Percentiles rank a stretch among this genome's conserved stretches.
These are phyloP conservation scores for Pitangus sulphuratus DNA, from an alignment of 2,797 vertebrate genomes.

Conservation along the genomic window DNA sequence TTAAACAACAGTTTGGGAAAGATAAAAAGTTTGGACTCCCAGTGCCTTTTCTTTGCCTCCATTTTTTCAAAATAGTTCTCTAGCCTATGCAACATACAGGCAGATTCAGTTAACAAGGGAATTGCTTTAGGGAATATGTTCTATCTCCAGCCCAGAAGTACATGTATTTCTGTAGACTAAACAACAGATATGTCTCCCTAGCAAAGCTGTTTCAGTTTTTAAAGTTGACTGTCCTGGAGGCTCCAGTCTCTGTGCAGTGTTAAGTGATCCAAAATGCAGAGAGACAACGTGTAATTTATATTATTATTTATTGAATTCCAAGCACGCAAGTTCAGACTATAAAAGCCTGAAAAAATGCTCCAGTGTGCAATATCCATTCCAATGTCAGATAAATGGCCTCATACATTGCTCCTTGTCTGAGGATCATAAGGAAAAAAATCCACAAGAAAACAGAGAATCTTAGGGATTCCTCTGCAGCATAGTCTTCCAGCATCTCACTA, in stretches of 20 bases:
- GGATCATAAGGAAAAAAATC: too few species aligned
- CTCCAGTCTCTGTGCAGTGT: not conserved
- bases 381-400: not conserved
- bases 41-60: not conserved
- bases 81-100: not conserved
- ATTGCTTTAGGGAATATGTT: not conserved
- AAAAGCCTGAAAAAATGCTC: slow-evolving; percentile 1
- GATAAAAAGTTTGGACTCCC: not conserved
- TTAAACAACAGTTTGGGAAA: not conserved
- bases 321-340: not conserved
- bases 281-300: not conserved
- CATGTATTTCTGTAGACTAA: slow-evolving; percentile 2
- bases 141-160: not conserved
- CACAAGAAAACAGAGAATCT: not conserved
- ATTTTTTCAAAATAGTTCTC: not conserved
- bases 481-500: not conserved
- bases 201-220: not conserved
- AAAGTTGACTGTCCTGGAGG: not conserved
- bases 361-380: not conserved
- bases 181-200: not conserved
- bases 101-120: not conserved
- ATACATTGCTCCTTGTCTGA: not conserved
- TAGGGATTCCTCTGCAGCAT: not conserved
- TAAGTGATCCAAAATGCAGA: not conserved
- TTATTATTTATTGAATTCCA: slow-evolving; percentile 38